phyloP scores from a whole-genome alignment of 2,888 invertebrate species.

The Atrina japonica region DNA sequence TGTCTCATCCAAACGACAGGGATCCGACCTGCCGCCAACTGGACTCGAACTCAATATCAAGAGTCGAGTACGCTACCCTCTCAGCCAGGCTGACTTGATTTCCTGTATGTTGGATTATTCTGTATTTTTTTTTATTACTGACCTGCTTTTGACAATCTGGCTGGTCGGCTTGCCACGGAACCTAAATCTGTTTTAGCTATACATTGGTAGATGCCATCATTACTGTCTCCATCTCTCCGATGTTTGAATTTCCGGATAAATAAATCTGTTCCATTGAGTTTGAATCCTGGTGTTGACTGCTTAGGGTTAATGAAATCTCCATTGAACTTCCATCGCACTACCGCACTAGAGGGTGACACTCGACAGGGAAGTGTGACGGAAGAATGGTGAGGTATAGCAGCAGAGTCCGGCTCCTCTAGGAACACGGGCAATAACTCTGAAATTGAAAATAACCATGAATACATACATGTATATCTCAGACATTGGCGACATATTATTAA shows the following conservation, averaged over 20 bases:
- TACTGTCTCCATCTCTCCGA: slow-evolving; percentile 25
- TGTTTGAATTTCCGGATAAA: slow-evolving; percentile 49
- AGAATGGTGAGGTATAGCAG: slow-evolving; percentile 55
- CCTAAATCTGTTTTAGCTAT: slow-evolving; percentile 51
- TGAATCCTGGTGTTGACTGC: slow-evolving; percentile 40
- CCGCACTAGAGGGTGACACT: slow-evolving; percentile 52
- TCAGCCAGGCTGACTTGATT: too few species aligned
- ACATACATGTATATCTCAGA: neutral
- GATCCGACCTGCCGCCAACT: too few species aligned
- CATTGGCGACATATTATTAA: neutral
- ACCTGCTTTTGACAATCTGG: slow-evolving; percentile 63
- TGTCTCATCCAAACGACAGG: too few species aligned
- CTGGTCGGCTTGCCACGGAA: slow-evolving; percentile 52
- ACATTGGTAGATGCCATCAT: slow-evolving; percentile 57
- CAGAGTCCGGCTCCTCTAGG: slow-evolving; percentile 56
- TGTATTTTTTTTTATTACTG: too few species aligned
- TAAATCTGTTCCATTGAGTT: slow-evolving; percentile 51
- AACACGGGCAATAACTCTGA: slow-evolving; percentile 60
- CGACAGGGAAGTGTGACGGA: slow-evolving; percentile 53
- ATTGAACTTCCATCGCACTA: slow-evolving; percentile 59
- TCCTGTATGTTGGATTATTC: too few species aligned
- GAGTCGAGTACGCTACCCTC: too few species aligned
- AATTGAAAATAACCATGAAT: slow-evolving; percentile 18
- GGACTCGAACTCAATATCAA: too few species aligned
- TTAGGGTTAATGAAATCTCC: slow-evolving; percentile 51